Base-by-base conservation (phyloP, 2,113 vertebrate species). In the Gyps fulvus region DNA sequence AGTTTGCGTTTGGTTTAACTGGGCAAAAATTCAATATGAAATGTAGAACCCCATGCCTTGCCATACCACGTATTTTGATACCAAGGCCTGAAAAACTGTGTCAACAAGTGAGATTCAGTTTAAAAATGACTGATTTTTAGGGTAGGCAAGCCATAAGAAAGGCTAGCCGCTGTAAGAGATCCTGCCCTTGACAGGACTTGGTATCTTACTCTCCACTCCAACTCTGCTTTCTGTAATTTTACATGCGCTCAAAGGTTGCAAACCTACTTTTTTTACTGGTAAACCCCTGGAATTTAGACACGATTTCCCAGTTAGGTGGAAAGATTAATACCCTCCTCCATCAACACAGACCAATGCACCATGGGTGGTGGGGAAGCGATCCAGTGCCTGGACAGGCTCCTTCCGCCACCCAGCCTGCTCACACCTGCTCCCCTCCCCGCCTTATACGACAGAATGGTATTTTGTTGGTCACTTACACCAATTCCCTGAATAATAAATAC, bases 361-460 rank as follows among this genome's bases (percentile, higher is more conserved):
- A 1, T 0, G 29, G 10, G 13, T 2, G 13, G 12, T 9, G 43
- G 36, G 54, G n/a, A 31, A 55, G 47, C 7, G 10, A 20, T 4
- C 16, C 45, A 4, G 6, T 7, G 29, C 20, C 69, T 42, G 13
- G n/a, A 47, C 23, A 36, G 11, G 69, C 71, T 83, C 71, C 27
- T 71, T 71, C 32, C 5, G 4, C 21, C 38, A 25, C 42, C 61
- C 38, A 5, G 3, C 29, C 2, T 0, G 3, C 4, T 20, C 32
- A 42, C 61, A 14, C 27, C 67, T 10, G 49, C 58, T 16, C 32
- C 81, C 42, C 58, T 42, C 50, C 16, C 34, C 11, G 13, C 16
- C 5, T 19, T 10, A 16, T 6, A 42, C 25, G 4, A n/a, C 58
- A n/a, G 12, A 7, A 42, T 0, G 15, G 13, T 5, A 25, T 47